Evolutionary conservation across 2,113 vertebrate species (phyloP).

Genomic region (Dasyornis broadbenti): DNA sequence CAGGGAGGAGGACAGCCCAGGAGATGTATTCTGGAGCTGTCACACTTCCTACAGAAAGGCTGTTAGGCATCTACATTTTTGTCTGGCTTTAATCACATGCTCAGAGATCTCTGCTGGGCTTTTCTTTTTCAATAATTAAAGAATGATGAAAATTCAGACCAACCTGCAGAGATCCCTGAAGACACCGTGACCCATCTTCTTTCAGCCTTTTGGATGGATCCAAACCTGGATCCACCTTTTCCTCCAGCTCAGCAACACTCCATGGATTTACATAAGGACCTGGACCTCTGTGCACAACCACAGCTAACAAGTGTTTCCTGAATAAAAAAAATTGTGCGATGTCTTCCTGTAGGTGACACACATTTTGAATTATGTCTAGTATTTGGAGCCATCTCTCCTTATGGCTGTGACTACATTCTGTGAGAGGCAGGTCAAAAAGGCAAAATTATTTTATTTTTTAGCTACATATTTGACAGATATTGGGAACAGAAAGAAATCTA

Average conservation of each 20-base stretch:
- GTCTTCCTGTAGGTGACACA: fast-evolving
- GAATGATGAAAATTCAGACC: neutral
- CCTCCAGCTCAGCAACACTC: neutral
- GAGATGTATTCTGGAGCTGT: neutral
- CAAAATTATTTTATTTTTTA: neutral
- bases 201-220: neutral
- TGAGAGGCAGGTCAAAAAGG: neutral
- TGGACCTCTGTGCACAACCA: neutral
- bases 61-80: neutral
- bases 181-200: neutral
- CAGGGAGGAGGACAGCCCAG: neutral
- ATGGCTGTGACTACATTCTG: neutral
- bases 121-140: neutral
- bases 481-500: constrained; percentile 1
- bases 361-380: neutral
- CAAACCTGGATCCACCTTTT: neutral
- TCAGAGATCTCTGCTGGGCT: neutral
- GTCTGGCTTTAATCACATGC: neutral
- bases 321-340: neutral
- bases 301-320: neutral
- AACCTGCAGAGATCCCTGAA: neutral
- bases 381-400: neutral
- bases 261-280: fast-evolving
- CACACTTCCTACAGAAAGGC: neutral
- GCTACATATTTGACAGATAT: neutral